Evolutionary conservation across 2,113 vertebrate species (phyloP).

Genomic region (Rhodinocichla rosea): DNA sequence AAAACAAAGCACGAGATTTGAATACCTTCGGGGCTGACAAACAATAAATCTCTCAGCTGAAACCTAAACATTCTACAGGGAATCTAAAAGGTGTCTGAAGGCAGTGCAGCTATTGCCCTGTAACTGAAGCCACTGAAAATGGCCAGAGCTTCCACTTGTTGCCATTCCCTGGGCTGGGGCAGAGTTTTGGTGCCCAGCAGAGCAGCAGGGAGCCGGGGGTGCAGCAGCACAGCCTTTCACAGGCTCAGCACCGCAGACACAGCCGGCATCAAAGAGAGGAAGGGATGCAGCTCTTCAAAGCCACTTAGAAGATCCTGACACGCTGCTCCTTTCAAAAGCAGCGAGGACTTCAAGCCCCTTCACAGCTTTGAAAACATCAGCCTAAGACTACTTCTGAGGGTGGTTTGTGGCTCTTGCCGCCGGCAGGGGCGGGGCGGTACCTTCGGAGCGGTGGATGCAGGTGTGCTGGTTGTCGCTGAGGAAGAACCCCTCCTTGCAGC

Average conservation of each 20-base stretch:
- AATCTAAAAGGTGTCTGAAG: neutral
- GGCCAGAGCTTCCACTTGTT: neutral
- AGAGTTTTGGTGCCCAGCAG: neutral
- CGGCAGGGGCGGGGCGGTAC: constrained; percentile 63
- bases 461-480: constrained; percentile 98
- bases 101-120: neutral
- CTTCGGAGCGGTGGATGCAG: constrained; percentile 94
- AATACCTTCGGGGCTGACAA: constrained; percentile 32
- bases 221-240: neutral
- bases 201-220: neutral
- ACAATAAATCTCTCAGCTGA: constrained; percentile 7
- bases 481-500: constrained; percentile 93
- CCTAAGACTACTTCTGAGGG: neutral
- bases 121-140: neutral
- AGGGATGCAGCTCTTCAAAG: constrained; percentile 12
- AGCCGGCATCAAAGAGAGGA: neutral
- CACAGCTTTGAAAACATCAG: neutral
- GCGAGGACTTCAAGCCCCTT: neutral
- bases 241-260: neutral
- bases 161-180: neutral
- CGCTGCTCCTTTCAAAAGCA: neutral
- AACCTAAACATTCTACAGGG: neutral
- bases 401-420: neutral
- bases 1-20: constrained; percentile 4
- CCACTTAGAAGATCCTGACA: neutral